These are phyloP conservation scores for Antechinus stuartii DNA, from an alignment of 2,113 vertebrate species.

Conservation along the genomic window DNA sequence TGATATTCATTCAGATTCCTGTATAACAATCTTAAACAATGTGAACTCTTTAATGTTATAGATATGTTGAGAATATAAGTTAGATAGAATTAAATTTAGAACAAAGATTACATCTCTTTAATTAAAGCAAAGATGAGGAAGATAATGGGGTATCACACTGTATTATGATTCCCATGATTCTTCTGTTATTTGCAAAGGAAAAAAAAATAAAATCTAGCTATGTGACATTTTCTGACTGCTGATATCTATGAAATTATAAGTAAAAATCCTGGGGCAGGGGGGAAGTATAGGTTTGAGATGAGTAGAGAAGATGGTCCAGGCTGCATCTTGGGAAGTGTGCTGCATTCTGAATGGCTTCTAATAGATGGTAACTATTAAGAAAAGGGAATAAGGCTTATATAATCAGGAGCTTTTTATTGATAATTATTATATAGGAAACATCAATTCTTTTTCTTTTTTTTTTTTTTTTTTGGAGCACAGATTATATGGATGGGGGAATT, in stretches of 20 bases:
- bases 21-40: constrained; percentile 22
- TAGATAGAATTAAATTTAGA: constrained; percentile 72
- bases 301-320: neutral
- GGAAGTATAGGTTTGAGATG: neutral
- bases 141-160: neutral
- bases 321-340: neutral
- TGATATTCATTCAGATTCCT: constrained; percentile 61
- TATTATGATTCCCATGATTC: neutral
- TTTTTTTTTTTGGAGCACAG: neutral
- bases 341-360: neutral
- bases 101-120: constrained; percentile 56
- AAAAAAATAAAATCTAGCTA: constrained; percentile 3
- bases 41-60: constrained; percentile 37
- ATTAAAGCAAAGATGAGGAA: constrained; percentile 48
- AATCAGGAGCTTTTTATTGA: constrained; percentile 12
- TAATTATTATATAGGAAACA: constrained; percentile 9
- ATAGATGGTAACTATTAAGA: neutral
- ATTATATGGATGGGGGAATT: constrained; percentile 11
- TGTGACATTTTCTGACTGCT: constrained; percentile 23
- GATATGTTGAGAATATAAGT: constrained; percentile 36
- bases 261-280: neutral
- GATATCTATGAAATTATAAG: constrained; percentile 17
- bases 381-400: neutral
- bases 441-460: constrained; percentile 18
- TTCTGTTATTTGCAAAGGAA: constrained; percentile 49